A percentile compares a stretch with the other conserved stretches of the same genome.
Conservation (phyloP, 2,797 vertebrate species). For the Paedocypris micromegethes region DNA sequence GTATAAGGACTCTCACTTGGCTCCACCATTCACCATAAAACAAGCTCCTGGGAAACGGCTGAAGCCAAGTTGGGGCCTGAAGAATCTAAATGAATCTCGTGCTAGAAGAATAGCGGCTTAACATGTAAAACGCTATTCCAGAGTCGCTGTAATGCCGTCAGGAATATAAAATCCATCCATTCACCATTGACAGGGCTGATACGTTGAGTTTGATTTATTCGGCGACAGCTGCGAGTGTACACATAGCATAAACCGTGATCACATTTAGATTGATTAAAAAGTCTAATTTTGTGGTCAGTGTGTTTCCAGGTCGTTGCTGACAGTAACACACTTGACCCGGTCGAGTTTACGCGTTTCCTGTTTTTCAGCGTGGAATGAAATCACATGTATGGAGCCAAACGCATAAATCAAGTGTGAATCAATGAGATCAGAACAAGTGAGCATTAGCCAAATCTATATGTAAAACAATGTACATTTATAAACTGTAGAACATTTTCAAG, state of each 20-base stretch:
- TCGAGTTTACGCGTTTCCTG: constrained; percentile 31
- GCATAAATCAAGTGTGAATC: constrained; percentile 11
- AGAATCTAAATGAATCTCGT: constrained; percentile 25
- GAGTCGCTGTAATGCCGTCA: constrained; percentile 17
- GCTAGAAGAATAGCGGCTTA: constrained; percentile 28
- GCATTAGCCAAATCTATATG: no score
- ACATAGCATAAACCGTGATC: constrained; percentile 9
- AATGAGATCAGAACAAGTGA: constrained; percentile 19
- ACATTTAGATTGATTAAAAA: constrained; percentile 27
- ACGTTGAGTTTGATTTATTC: constrained; percentile 23
- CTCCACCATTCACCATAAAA: constrained; percentile 36
- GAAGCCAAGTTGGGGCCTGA: constrained; percentile 35
- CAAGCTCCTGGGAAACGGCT: constrained; percentile 34
- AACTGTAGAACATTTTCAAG: no score
- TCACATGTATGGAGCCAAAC: constrained; percentile 7
- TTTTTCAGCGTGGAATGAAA: constrained; percentile 30
- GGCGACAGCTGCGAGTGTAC: constrained; percentile 30
- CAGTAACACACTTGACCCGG: constrained; percentile 23
- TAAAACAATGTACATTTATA: no score
- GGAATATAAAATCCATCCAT: constrained; percentile 24
- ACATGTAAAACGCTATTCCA: constrained; percentile 40
- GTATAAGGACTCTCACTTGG: constrained; percentile 16
- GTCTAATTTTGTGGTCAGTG: constrained; percentile 29
- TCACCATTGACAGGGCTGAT: constrained; percentile 27
- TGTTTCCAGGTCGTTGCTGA: constrained; percentile 26